Evolutionary conservation across 2,888 invertebrate species (phyloP), one percentile per base, ranked within the genome.

Genomic region (Drosophila neutralis): DNA sequence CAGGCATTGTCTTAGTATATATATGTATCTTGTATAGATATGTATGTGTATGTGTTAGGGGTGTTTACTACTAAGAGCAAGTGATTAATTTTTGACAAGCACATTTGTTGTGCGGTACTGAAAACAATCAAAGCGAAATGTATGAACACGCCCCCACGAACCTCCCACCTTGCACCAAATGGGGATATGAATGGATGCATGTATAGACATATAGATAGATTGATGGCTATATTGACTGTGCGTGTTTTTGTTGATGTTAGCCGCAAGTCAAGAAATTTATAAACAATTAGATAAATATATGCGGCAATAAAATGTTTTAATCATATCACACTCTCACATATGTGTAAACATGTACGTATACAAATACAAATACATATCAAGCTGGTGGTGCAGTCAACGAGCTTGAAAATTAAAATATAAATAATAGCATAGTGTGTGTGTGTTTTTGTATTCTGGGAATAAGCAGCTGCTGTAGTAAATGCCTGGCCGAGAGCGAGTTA

Each of bases 21-120:
- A 33, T 56, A 52, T 70, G 52, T 40, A 52, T 74, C 15, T 45
- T 15, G 15, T 8, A 65, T 56, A 64, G 66, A 52, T 62, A 21
- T 53, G 35, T 57, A 31, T 58, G 48, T 52, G 40, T 74, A 52
- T 70, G 80, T 72, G 69, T 60, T 21, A 38, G 76, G 35, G 40
- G 52, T 64, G 58, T 67, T 68, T 57, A 48, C 67, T 76, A 78
- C 75, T 84, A 89, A 91, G 82, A 90, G 90, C 85, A 82, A 80
- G 89, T 88, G 90, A 89, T 91, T 90, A 91, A 90, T 90, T 87
- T 90, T 90, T 91, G 87, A 91, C 90, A 91, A 90, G 69, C 80
- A 68, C 87, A 89, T 85, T 85, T 87, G 88, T 89, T 89, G 77
- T 87, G 69, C 63, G 73, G 67, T 74, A 85, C 89, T 85, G 85